phyloP scores from a whole-genome alignment of 2,797 vertebrate genomes.

The Anguilla pacifica region DNA sequence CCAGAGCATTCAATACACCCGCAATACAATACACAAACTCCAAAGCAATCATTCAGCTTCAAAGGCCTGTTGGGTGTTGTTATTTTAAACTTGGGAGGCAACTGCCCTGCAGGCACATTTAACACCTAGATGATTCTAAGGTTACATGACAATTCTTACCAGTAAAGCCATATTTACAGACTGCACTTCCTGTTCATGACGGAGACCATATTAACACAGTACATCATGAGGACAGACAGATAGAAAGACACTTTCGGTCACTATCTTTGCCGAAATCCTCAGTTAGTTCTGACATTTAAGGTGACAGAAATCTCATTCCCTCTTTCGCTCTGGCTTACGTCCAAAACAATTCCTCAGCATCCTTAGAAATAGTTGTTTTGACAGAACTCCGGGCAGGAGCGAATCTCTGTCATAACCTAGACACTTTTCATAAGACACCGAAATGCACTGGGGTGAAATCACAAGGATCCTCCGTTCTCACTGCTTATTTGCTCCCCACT shows the following conservation, averaged over 20 bases:
- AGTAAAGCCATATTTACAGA: conserved; percentile 37
- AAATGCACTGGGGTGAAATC: not conserved
- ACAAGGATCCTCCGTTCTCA: not conserved
- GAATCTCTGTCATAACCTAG: not conserved
- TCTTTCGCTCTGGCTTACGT: conserved; percentile 9
- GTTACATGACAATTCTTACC: not conserved
- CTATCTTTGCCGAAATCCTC: not conserved
- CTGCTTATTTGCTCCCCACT: not conserved
- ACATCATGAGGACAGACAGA: not conserved
- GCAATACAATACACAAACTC: not conserved
- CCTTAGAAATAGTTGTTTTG: not conserved
- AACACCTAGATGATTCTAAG: not conserved
- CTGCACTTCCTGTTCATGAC: not conserved
- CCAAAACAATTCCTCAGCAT: conserved; percentile 19
- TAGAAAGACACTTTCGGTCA: not conserved
- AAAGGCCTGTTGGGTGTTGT: not conserved
- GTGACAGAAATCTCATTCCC: not conserved
- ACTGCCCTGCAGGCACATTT: not conserved
- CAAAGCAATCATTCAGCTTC: not conserved
- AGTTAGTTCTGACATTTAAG: not conserved
- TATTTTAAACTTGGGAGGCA: conserved; percentile 13
- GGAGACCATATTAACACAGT: not conserved
- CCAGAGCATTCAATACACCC: not conserved
- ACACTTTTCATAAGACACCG: not conserved
- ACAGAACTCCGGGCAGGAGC: not conserved